These are phyloP conservation scores for Gryllus bimaculatus DNA, from an alignment of 1,140 invertebrate species.

Conservation along the genomic window DNA sequence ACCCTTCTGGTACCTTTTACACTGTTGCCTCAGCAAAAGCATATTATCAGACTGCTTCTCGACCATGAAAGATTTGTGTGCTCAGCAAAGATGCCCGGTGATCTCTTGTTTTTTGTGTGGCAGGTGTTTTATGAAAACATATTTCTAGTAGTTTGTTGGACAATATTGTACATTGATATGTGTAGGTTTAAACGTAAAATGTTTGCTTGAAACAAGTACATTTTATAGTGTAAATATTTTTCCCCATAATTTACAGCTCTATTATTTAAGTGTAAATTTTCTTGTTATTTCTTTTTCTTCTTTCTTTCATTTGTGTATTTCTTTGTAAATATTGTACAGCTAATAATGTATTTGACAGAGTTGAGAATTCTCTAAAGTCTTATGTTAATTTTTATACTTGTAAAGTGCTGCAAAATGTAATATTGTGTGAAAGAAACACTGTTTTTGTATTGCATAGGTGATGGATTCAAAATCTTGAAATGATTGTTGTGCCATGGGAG, in stretches of 20 bases:
- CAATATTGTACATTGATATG: not conserved
- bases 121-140: not conserved
- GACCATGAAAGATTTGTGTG: slow-evolving; percentile 16
- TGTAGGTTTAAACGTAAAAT: not conserved
- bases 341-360: not conserved
- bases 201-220: not conserved
- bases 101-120: not conserved
- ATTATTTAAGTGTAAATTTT: not conserved
- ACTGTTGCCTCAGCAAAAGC: slow-evolving; percentile 17
- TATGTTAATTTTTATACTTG: slow-evolving; percentile 1
- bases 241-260: not conserved
- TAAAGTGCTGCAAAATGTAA: not conserved
- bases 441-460: not conserved
- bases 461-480: not conserved
- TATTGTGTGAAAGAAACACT: not conserved
- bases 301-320: not conserved
- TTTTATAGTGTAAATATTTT: slow-evolving; percentile 2
- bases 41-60: slow-evolving; percentile 23
- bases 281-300: not conserved
- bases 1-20: slow-evolving; percentile 19
- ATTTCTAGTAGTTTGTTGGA: not conserved
- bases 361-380: not conserved
- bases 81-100: not conserved
- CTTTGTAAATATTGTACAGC: slow-evolving; percentile 5
- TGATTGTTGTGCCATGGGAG: not conserved